Evolutionary conservation across 2,888 invertebrate species (phyloP).

Genomic region (Oscheius onirici): DNA sequence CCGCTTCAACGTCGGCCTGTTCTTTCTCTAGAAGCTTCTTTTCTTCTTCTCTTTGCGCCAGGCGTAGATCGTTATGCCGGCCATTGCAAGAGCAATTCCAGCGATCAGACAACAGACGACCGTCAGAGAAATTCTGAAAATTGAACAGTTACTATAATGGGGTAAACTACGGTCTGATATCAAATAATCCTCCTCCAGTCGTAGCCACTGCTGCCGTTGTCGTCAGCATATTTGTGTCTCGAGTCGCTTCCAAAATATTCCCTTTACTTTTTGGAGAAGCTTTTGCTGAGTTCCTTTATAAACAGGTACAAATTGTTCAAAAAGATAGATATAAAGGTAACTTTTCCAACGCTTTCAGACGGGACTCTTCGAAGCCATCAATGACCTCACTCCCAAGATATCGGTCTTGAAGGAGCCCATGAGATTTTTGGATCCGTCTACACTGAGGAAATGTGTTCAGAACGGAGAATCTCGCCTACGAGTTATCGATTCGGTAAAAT

Average conservation of each 20-base stretch:
- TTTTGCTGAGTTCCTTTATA: background rate
- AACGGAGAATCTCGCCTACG: background rate
- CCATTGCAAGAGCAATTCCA: too few species aligned
- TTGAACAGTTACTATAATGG: too few species aligned
- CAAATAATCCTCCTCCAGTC: background rate
- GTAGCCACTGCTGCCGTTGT: background rate
- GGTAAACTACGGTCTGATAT: background rate
- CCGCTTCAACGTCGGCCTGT: background rate
- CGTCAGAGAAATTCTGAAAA: too few species aligned
- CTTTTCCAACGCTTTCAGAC: background rate
- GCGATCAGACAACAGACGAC: too few species aligned
- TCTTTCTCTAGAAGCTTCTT: background rate
- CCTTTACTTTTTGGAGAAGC: background rate
- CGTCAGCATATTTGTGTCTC: background rate
- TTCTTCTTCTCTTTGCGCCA: background rate
- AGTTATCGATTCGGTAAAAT: background rate
- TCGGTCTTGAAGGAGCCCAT: constrained; percentile 1
- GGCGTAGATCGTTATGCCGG: too few species aligned
- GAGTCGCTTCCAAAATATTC: background rate
- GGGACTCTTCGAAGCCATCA: background rate
- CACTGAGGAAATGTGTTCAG: constrained; percentile 6
- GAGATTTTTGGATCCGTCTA: background rate
- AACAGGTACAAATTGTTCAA: background rate
- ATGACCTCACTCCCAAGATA: background rate
- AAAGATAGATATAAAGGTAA: background rate